phyloP scores from a whole-genome alignment of 2,888 invertebrate species.

The Meganola albula region DNA sequence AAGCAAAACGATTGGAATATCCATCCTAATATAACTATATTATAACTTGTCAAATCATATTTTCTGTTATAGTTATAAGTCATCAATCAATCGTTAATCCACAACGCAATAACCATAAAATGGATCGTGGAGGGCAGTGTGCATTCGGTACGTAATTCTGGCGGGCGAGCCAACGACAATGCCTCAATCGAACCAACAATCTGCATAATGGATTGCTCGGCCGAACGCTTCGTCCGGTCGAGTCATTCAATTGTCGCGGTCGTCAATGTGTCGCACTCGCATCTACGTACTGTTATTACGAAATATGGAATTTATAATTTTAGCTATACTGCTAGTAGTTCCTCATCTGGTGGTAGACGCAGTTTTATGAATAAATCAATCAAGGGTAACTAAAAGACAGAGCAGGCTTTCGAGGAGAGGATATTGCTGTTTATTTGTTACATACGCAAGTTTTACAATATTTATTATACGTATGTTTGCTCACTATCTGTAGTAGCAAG shows the following conservation, averaged over 20 bases:
- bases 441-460: no score
- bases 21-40: no score
- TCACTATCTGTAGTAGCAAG: no score
- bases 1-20: no score
- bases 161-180: constrained; percentile 65
- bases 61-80: constrained; percentile 38
- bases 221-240: constrained; percentile 62
- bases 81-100: constrained; percentile 70
- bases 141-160: constrained; percentile 51
- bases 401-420: no score
- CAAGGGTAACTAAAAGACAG: no score
- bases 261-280: constrained; percentile 66
- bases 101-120: constrained; percentile 62
- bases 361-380: constrained; percentile 5
- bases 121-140: constrained; percentile 39
- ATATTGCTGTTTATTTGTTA: no score
- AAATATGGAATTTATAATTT: constrained; percentile 70
- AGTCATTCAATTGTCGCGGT: constrained; percentile 74
- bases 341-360: constrained; percentile 19
- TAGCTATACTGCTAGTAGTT: no score
- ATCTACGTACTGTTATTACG: constrained; percentile 70
- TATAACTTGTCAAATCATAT: constrained; percentile 44
- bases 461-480: no score
- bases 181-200: constrained; percentile 74
- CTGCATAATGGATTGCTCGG: constrained; percentile 77